A percentile compares a stretch with the other conserved stretches of the same genome.
phyloP scores from a whole-genome alignment of 2,888 invertebrate species.

The Drosophila colorata region DNA sequence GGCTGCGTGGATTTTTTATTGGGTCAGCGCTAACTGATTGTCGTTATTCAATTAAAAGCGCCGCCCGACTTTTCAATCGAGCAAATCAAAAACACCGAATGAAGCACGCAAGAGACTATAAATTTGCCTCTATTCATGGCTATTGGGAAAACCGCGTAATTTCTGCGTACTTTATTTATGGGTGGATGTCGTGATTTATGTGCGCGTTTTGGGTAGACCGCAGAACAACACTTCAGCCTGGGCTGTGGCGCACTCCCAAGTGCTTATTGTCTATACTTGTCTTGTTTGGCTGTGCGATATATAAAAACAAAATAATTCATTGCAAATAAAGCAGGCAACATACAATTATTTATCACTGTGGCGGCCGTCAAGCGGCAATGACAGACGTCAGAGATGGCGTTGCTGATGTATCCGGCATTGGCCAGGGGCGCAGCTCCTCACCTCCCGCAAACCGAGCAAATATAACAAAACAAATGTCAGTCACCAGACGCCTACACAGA shows the following conservation, averaged over 20 bases:
- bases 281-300: conserved; percentile 21
- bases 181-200: conserved; percentile 69
- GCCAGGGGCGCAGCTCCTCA: conserved; percentile 11
- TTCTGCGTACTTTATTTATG: conserved; percentile 70
- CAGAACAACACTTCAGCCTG: conserved; percentile 56
- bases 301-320: conserved; percentile 67
- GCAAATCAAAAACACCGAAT: conserved; percentile 60
- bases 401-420: conserved; percentile 23
- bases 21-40: conserved; percentile 40
- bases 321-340: conserved; percentile 68
- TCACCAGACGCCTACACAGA: conserved; percentile 31
- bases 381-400: conserved; percentile 42
- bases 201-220: conserved; percentile 55
- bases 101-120: conserved; percentile 38
- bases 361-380: conserved; percentile 48
- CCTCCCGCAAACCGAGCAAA: conserved; percentile 16
- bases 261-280: conserved; percentile 63
- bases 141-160: conserved; percentile 61
- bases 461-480: conserved; percentile 67
- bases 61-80: conserved; percentile 53
- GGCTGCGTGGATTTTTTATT: conserved; percentile 27
- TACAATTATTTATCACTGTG: conserved; percentile 74
- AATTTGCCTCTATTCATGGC: conserved; percentile 48
- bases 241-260: conserved; percentile 36
- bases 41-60: conserved; percentile 60